Conservation (phyloP, 2,797 vertebrate species). For the Natrix natrix region DNA sequence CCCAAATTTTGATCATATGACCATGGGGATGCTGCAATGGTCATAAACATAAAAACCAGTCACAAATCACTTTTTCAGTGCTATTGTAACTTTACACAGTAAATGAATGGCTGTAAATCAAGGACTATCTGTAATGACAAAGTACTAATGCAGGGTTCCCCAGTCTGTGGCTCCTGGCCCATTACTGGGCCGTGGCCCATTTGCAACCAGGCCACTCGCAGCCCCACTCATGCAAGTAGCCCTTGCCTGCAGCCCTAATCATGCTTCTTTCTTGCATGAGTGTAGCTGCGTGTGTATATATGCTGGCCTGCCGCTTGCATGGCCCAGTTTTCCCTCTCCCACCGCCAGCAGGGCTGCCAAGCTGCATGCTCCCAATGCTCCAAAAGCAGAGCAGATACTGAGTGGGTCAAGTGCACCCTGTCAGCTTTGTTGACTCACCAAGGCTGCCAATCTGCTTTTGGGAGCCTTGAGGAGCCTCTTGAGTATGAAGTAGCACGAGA, state of each 20-base stretch:
- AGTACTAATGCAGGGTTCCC: background rate
- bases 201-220: background rate
- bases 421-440: too few relatives aligned
- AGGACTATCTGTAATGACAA: background rate
- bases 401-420: too few relatives aligned
- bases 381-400: background rate
- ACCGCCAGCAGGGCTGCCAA: background rate
- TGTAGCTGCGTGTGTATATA: background rate
- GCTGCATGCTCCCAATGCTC: background rate
- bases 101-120: background rate
- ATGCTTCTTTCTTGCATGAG: background rate
- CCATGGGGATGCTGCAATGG: background rate
- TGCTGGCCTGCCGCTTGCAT: background rate
- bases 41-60: background rate
- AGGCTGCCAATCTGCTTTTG: too few relatives aligned
- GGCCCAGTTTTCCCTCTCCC: background rate
- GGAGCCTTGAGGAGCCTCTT: too few relatives aligned
- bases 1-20: background rate
- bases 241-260: background rate
- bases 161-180: background rate
- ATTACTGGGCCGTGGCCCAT: background rate
- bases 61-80: background rate
- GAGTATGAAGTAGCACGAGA: too few relatives aligned
- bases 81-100: background rate
- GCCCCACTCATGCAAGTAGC: too few relatives aligned